Conservation (phyloP, 2,888 invertebrate species). For the Caenorhabditis zanzibari region DNA sequence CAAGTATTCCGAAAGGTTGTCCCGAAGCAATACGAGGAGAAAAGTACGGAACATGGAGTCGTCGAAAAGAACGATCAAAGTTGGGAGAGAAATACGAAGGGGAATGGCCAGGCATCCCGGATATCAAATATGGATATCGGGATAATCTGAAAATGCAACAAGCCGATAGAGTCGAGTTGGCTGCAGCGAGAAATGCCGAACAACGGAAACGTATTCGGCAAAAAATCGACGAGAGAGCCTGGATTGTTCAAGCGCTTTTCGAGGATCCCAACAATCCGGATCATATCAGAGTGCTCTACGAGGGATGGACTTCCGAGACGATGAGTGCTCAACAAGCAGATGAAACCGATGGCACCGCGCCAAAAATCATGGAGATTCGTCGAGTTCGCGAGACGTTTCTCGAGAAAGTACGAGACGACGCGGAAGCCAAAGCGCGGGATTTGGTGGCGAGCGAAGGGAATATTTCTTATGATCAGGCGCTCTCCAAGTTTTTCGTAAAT, state of each 20-base stretch:
- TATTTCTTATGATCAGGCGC: not conserved
- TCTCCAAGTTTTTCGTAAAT: not conserved
- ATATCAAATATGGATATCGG: not conserved
- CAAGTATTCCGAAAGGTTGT: not conserved
- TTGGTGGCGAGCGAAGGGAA: not conserved
- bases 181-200: not conserved
- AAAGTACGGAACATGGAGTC: not conserved
- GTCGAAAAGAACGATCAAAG: not conserved
- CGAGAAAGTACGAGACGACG: not conserved
- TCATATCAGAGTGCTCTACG: constrained; percentile 16
- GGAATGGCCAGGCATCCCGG: constrained; percentile 21
- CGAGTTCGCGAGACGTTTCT: not conserved
- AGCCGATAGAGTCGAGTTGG: not conserved
- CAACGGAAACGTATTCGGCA: not conserved
- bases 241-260: constrained; percentile 31
- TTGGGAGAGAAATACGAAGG: not conserved
- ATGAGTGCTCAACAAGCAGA: not conserved
- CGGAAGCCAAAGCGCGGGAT: not conserved
- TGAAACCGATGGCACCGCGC: not conserved
- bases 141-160: not conserved
- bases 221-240: not conserved
- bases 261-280: not conserved
- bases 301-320: constrained; percentile 31
- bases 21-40: not conserved
- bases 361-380: not conserved